Conservation (phyloP, 2,888 invertebrate species). For the Lepidochrysops patricia region DNA sequence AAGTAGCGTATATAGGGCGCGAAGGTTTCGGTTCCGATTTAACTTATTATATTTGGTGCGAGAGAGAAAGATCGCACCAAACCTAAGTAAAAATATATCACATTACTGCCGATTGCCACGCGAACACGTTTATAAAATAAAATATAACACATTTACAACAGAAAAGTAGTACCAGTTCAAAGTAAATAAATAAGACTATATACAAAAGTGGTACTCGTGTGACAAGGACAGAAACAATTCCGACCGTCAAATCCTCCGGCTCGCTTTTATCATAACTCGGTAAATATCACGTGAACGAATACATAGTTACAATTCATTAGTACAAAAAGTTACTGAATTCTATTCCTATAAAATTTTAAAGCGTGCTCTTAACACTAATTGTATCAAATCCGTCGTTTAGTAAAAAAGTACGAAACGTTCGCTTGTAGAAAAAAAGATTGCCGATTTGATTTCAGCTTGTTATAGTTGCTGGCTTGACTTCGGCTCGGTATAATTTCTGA, state of each 20-base stretch:
- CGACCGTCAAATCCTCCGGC: conserved; percentile 34
- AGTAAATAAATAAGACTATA: conserved; percentile 36
- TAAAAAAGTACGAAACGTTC: conserved; percentile 65
- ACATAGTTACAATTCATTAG: conserved; percentile 56
- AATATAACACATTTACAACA: conserved; percentile 25
- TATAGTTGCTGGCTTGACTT: background rate
- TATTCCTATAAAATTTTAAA: conserved; percentile 53
- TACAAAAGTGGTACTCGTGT: conserved; percentile 43
- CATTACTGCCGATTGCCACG: conserved; percentile 38
- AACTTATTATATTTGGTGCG: conserved; percentile 9
- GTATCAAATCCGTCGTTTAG: conserved; percentile 65
- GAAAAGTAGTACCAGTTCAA: conserved; percentile 20
- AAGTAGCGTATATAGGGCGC: conserved; percentile 50
- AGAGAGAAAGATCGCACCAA: conserved; percentile 26
- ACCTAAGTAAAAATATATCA: conserved; percentile 56
- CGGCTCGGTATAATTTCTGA: background rate
- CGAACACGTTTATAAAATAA: conserved; percentile 32
- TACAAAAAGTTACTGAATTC: conserved; percentile 38
- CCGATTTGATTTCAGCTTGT: conserved; percentile 15
- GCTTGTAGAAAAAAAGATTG: conserved; percentile 52
- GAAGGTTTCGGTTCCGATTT: background rate
- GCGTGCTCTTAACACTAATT: conserved; percentile 61
- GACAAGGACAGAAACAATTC: conserved; percentile 49
- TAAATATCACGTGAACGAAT: conserved; percentile 67
- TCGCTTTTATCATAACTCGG: conserved; percentile 39